phyloP scores from a whole-genome alignment of 2,113 vertebrate species.

The Stigmatopora nigra region DNA sequence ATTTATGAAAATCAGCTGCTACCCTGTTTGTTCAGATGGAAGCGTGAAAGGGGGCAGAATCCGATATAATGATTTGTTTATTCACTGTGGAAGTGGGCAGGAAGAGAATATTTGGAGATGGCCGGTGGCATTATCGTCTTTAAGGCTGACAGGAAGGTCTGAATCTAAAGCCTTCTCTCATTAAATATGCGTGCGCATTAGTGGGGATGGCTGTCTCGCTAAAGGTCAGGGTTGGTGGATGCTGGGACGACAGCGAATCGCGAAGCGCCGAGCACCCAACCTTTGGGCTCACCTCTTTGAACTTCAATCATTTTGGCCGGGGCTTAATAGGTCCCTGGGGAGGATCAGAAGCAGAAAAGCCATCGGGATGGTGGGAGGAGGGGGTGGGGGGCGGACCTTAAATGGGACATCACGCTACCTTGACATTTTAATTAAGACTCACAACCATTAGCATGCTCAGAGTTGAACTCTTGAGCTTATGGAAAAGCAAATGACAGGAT shows the following conservation, averaged over 20 bases:
- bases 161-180: constrained; percentile 65
- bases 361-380: constrained; percentile 37
- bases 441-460: constrained; percentile 68
- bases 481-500: constrained; percentile 57
- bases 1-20: constrained; percentile 60
- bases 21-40: constrained; percentile 62
- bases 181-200: constrained; percentile 76
- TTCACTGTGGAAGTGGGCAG: constrained; percentile 20
- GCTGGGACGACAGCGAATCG: constrained; percentile 54
- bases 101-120: constrained; percentile 34
- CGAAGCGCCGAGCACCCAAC: constrained; percentile 62
- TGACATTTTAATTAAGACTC: constrained; percentile 82
- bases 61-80: constrained; percentile 34
- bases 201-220: constrained; percentile 67
- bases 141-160: constrained; percentile 67
- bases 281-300: constrained; percentile 74
- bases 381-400: constrained; percentile 47
- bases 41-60: constrained; percentile 18
- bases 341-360: constrained; percentile 68
- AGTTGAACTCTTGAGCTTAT: constrained; percentile 50
- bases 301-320: constrained; percentile 75
- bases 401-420: constrained; percentile 73
- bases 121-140: constrained; percentile 66
- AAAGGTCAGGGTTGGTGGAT: constrained; percentile 75
- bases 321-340: constrained; percentile 75